Evolutionary conservation across 1,140 invertebrate genomes (phyloP).

Genomic region (Drosophila azteca): DNA sequence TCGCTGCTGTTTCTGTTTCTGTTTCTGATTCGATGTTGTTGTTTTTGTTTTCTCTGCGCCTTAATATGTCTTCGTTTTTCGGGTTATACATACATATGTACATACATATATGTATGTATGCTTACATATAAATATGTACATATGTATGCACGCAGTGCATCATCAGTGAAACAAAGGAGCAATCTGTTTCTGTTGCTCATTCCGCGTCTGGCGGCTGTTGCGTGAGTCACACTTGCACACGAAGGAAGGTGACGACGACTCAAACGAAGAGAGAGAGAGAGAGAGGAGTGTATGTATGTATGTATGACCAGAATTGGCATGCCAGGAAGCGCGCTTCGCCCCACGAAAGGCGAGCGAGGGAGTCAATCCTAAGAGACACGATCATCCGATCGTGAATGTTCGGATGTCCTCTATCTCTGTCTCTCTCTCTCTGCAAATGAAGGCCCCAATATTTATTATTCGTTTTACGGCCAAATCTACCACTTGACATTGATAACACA

Average conservation of each 20-base stretch:
- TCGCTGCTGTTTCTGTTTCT: conserved; percentile 1
- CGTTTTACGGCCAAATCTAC: too few relatives aligned
- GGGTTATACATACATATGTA: too few relatives aligned
- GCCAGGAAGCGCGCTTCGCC: conserved; percentile 37
- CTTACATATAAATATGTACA: too few relatives aligned
- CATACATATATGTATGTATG: too few relatives aligned
- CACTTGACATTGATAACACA: too few relatives aligned
- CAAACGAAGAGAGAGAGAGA: background rate
- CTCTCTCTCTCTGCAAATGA: background rate
- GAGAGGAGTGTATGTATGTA: conserved; percentile 4
- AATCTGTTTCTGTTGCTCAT: conserved; percentile 14
- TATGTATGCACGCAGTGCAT: background rate
- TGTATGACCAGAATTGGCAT: conserved; percentile 57
- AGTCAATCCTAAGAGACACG: too few relatives aligned
- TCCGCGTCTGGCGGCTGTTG: conserved; percentile 9
- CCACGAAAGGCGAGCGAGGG: background rate
- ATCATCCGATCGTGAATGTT: too few relatives aligned
- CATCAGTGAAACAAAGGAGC: conserved; percentile 33
- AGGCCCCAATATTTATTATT: too few relatives aligned
- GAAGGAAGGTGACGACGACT: conserved; percentile 39
- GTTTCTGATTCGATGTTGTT: background rate
- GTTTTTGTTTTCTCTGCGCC: background rate
- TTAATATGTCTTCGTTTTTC: background rate
- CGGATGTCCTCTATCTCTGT: too few relatives aligned
- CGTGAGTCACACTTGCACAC: conserved; percentile 31